Conservation (phyloP, 2,888 invertebrate species). For the Chorisops tibialis region DNA sequence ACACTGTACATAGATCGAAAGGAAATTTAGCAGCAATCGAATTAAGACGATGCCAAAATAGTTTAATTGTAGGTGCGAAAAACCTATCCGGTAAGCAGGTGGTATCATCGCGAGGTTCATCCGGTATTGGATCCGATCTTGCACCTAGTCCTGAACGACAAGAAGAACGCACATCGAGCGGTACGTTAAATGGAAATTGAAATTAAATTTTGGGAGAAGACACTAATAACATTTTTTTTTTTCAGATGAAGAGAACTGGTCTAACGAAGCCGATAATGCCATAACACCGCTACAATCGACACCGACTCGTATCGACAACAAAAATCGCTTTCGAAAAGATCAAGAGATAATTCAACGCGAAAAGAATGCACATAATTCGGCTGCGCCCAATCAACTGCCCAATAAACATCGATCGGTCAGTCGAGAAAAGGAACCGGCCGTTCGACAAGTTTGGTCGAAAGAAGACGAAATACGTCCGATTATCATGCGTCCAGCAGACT, state of each 20-base stretch:
- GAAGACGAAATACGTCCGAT: slow-evolving; percentile 52
- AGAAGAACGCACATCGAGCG: slow-evolving; percentile 52
- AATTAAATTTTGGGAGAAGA: not conserved
- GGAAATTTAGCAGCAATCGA: slow-evolving; percentile 75
- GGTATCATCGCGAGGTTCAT: slow-evolving; percentile 76
- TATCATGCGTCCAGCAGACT: slow-evolving; percentile 49
- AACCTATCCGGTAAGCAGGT: slow-evolving; percentile 40
- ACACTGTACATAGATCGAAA: slow-evolving; percentile 74
- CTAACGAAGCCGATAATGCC: slow-evolving; percentile 51
- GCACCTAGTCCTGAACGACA: slow-evolving; percentile 76
- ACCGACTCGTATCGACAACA: slow-evolving; percentile 40
- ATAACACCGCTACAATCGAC: slow-evolving; percentile 45
- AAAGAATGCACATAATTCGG: slow-evolving; percentile 3
- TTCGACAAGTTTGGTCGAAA: slow-evolving; percentile 24
- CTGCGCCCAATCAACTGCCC: not conserved
- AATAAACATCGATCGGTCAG: slow-evolving; percentile 17
- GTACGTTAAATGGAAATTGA: slow-evolving; percentile 40
- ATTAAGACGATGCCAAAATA: slow-evolving; percentile 54
- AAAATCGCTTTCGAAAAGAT: slow-evolving; percentile 11
- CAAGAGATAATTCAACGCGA: slow-evolving; percentile 5
- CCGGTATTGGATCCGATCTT: slow-evolving; percentile 85
- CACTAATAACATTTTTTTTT: not conserved
- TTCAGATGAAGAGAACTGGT: slow-evolving; percentile 51
- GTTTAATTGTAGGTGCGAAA: slow-evolving; percentile 48
- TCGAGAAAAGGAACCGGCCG: slow-evolving; percentile 11